Base-by-base conservation (phyloP, 2,797 vertebrate species). In the Sebastes minor region DNA sequence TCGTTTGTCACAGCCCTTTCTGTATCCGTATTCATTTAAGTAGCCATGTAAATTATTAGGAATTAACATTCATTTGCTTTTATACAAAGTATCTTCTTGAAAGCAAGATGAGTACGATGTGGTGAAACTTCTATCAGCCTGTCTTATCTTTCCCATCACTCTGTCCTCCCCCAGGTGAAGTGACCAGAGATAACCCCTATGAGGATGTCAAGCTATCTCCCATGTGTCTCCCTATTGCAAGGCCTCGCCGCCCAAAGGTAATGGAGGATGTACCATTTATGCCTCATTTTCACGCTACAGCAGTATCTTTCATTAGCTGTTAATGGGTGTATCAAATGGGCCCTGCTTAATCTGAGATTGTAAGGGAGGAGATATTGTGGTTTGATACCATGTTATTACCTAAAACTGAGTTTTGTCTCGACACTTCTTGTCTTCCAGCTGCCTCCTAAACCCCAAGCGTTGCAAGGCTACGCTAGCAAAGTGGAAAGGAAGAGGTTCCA, bases 141-240 rank as follows among this genome's bases (percentile, higher is more conserved):
- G 30, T 81, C 20, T 86, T n/a, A 78, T 76, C 63, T n/a, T 55
- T 75, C 53, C 20, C 63, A 28, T 80, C 28, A 55, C 57, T 61
- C 33, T 65, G 5, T 66, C 10, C n/a, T 42, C 49, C 38, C 28
- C 38, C 91, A 95, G 91, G 93, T 96, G 97, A 97, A 71, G 92
- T 94, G 71, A 80, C 86, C 71, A 96, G 96, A 88, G 97, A 98
- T 79, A 96, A 96, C 89, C 94, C 95, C 4, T 99, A 98, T 79
- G 98, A 99, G 91, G 97, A 98, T 83, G 95, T 98, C 57, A 95
- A 96, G 88, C 89, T 92, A 1, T 93, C 97, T 38, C 94, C 97
- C 20, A 91, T 95, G 87, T 97, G 97, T 76, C 82, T 98, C 64
- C 97, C 97, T 82, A 95, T 87, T 61, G 76, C 92, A 72, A 94